phyloP scores from a whole-genome alignment of 2,888 invertebrate species.

The Leucophora obtusa region DNA sequence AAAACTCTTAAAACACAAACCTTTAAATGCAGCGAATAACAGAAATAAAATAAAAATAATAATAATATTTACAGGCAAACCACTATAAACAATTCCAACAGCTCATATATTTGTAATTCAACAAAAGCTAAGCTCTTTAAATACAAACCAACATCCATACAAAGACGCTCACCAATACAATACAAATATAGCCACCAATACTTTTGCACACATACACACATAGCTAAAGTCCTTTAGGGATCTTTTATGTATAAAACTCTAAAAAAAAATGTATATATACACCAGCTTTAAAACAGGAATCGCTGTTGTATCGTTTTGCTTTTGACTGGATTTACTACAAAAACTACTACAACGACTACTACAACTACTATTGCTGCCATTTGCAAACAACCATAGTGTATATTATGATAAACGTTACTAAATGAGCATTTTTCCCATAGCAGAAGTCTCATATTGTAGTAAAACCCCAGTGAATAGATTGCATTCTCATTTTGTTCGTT shows the following conservation, averaged over 20 bases:
- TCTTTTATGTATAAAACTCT: constrained; percentile 41
- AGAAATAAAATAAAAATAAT: constrained; percentile 33
- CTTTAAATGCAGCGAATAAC: constrained; percentile 8
- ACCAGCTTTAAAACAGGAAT: constrained; percentile 37
- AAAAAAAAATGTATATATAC: background rate
- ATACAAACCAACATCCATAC: constrained; percentile 1
- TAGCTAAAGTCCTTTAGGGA: constrained; percentile 39
- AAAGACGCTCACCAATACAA: no score
- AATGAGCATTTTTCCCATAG: constrained; percentile 63
- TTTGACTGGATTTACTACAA: constrained; percentile 19
- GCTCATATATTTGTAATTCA: constrained; percentile 26
- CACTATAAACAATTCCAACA: constrained; percentile 18
- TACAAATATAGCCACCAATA: background rate
- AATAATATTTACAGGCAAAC: constrained; percentile 33
- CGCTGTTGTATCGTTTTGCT: constrained; percentile 26
- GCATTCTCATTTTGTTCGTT: constrained; percentile 7
- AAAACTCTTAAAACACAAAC: constrained; percentile 6
- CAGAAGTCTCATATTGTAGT: constrained; percentile 12
- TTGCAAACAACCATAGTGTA: constrained; percentile 37
- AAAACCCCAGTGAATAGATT: constrained; percentile 36
- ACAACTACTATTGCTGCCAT: background rate
- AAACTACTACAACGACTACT: background rate
- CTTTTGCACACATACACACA: background rate
- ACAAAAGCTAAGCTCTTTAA: constrained; percentile 34
- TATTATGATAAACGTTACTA: constrained; percentile 66